A percentile compares a stretch with the other conserved stretches of the same genome.
Conservation (phyloP, 1,140 invertebrate species). For the Vollenhovia emeryi region DNA sequence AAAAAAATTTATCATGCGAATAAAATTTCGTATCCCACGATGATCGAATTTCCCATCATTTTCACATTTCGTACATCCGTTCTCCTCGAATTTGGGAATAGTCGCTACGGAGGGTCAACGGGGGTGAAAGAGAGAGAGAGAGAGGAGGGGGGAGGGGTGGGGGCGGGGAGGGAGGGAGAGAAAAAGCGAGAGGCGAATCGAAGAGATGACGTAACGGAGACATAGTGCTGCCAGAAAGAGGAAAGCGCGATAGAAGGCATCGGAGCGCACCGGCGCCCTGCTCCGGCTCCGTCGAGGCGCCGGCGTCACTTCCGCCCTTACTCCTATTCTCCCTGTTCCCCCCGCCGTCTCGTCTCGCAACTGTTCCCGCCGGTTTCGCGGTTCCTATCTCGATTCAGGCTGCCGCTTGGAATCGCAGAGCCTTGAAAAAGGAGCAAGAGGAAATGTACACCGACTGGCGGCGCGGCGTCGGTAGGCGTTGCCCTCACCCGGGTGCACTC, state of each 20-base stretch:
- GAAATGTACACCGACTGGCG: conserved; percentile 41
- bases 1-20: background rate
- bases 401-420: conserved; percentile 69
- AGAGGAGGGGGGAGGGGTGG: too few relatives aligned
- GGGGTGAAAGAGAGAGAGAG: conserved; percentile 59
- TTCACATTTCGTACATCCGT: conserved; percentile 27
- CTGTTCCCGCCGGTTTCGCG: conserved; percentile 64
- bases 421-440: conserved; percentile 57
- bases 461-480: conserved; percentile 14
- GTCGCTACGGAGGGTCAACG: conserved; percentile 15
- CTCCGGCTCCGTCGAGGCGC: conserved; percentile 84
- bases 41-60: conserved; percentile 11
- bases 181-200: conserved; percentile 75
- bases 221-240: conserved; percentile 76
- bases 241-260: conserved; percentile 79
- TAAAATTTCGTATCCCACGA: background rate
- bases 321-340: conserved; percentile 68
- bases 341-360: conserved; percentile 58
- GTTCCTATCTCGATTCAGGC: conserved; percentile 61
- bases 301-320: conserved; percentile 84
- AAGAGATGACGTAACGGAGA: conserved; percentile 83
- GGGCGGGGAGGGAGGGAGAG: too few relatives aligned
- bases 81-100: conserved; percentile 17
- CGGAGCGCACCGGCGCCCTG: conserved; percentile 84
- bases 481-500: conserved; percentile 70